A percentile compares a stretch with the other conserved stretches of the same genome.
Evolutionary conservation across 2,113 vertebrate genomes (phyloP).

Genomic region (Cephalopholis sonnerati): DNA sequence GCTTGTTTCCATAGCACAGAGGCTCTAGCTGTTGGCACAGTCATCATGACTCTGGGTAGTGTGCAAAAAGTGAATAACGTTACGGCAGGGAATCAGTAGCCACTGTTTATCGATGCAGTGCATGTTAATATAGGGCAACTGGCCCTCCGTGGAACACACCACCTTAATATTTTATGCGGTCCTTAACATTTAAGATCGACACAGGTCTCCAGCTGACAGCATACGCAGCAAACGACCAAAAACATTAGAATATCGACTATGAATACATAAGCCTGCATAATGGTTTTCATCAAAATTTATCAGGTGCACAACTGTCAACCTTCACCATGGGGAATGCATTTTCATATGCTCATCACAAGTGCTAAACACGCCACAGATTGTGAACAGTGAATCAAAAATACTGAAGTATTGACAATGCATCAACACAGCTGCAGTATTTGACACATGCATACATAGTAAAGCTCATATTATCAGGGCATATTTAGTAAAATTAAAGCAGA

Average conservation of each 20-base stretch:
- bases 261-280: background rate
- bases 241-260: background rate
- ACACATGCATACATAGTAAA: background rate
- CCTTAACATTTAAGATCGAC: background rate
- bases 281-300: background rate
- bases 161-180: background rate
- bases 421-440: slow-evolving; percentile 16
- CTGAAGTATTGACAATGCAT: background rate
- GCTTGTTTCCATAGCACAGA: slow-evolving; percentile 71
- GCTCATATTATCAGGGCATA: background rate
- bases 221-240: background rate
- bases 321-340: background rate
- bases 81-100: slow-evolving; percentile 58
- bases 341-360: slow-evolving; percentile 10
- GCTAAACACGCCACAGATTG: background rate
- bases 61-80: slow-evolving; percentile 81
- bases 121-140: slow-evolving; percentile 33
- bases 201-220: background rate
- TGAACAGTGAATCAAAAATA: background rate
- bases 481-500: background rate
- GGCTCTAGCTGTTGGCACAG: slow-evolving; percentile 68
- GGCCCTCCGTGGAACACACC: background rate
- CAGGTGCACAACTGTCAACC: background rate
- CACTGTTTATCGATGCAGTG: slow-evolving; percentile 52
- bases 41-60: slow-evolving; percentile 79